Evolutionary conservation across 2,113 vertebrate species (phyloP).

Genomic region (Ia io): DNA sequence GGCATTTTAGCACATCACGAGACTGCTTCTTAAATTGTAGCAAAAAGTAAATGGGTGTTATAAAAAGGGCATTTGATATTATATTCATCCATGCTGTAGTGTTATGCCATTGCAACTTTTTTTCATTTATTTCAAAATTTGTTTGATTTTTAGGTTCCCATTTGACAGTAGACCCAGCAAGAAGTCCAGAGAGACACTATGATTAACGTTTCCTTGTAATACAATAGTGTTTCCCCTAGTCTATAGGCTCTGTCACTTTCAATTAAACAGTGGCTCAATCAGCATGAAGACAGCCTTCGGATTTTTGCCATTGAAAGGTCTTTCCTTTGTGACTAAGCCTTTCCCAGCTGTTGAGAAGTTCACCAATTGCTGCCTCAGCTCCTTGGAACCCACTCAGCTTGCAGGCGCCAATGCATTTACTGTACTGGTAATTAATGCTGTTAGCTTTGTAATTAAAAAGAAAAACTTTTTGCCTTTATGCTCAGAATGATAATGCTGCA

Average conservation of each 20-base stretch:
- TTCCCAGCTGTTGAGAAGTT: constrained; percentile 79
- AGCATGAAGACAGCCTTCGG: constrained; percentile 52
- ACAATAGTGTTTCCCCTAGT: constrained; percentile 5
- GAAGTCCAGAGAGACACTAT: constrained; percentile 37
- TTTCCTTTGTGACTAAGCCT: constrained; percentile 65
- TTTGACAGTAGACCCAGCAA: background rate
- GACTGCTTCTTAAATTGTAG: background rate
- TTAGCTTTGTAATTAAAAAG: constrained; percentile 90
- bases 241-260: constrained; percentile 43
- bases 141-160: constrained; percentile 41
- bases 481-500: constrained; percentile 85
- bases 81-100: background rate
- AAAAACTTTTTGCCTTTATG: constrained; percentile 85
- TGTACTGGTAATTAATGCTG: constrained; percentile 88
- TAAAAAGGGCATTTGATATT: background rate
- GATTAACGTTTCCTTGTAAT: constrained; percentile 50
- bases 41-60: background rate
- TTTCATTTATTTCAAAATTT: constrained; percentile 9
- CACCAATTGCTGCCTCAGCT: constrained; percentile 79
- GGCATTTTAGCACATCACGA: background rate
- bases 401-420: constrained; percentile 79
- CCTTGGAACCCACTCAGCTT: constrained; percentile 77
- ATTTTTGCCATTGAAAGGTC: constrained; percentile 54
- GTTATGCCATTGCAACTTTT: background rate
- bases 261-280: constrained; percentile 67